Evolutionary conservation across 2,797 vertebrate genomes (phyloP), one percentile per base, ranked within the genome.

Genomic region (Setipinna tenuifilis): DNA sequence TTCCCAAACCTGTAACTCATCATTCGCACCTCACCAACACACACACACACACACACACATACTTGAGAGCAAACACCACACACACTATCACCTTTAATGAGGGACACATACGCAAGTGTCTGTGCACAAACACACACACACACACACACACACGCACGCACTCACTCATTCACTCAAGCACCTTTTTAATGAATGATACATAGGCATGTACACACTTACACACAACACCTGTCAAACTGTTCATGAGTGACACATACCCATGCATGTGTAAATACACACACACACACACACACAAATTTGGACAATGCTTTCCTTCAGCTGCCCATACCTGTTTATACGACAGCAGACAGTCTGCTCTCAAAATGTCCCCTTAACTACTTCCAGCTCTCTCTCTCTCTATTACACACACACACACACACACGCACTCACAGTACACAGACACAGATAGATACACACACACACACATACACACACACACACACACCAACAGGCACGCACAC

Each of bases 281-380:
- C 46, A 75, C 14, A 78, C 28, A 10, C n/a, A 23, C 19, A 10
- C 21, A 81, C 35, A 75, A 17, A 35, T 31, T 7, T 35, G 68
- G 68, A 75, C 68, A 75, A 75, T 75, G 68, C 68, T 6, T 17
- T 75, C 68, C 68, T 75, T 75, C 68, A 75, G 68, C 68, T 75
- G 28, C 4, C 12, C 14, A 75, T 14, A 11, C 23, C 90, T 95
- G 94, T 95, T 94, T 95, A 95, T 92, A 92, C 94, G 93, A 91
- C 90, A 89, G 68, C 68, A 75, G 92, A 95, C 94, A 94, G 92
- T 94, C 93, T 92, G 90, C 92, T 94, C 93, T 92, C 93, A 90
- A 91, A 93, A 89, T 93, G 94, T 94, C 93, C 91, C 91, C 88
- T 90, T 94, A 93, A 95, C 93, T 93, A 90, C 91, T 95, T 92